These are phyloP conservation scores for Boulengeromyrus knoepffleri DNA, from an alignment of 2,113 vertebrate species.

Conservation along the genomic window DNA sequence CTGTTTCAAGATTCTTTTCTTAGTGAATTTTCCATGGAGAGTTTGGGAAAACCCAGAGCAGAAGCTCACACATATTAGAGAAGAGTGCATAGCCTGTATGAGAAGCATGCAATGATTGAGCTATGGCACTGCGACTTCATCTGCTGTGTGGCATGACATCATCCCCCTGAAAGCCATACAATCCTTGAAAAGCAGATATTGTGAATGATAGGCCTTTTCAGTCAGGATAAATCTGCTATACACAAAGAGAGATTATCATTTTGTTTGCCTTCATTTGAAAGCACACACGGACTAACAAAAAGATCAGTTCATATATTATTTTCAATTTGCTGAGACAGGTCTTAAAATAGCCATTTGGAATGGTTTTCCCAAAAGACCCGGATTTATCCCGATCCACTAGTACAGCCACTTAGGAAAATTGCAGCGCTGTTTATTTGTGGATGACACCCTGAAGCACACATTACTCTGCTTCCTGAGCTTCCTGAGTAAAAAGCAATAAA, in stretches of 20 bases:
- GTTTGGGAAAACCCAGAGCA: neutral
- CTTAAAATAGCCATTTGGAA: neutral
- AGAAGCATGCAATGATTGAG: neutral
- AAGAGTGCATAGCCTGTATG: neutral
- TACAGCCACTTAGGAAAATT: slow-evolving; percentile 2
- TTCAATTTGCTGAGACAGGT: neutral
- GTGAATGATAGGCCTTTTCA: neutral
- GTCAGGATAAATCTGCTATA: neutral
- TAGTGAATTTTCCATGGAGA: neutral
- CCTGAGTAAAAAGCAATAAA: neutral
- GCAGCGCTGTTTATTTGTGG: slow-evolving; percentile 1
- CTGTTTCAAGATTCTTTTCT: neutral
- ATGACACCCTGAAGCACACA: slow-evolving; percentile 2
- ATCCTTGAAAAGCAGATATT: neutral
- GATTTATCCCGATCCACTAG: neutral
- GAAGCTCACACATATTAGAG: neutral
- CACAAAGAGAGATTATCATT: neutral
- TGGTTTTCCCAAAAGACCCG: neutral
- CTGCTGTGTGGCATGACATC: neutral
- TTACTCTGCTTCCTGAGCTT: neutral
- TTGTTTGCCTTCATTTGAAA: neutral
- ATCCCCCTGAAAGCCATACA: neutral
- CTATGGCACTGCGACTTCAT: neutral
- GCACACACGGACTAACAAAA: neutral
- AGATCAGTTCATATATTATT: slow-evolving; percentile 4